A percentile compares a stretch with the other conserved stretches of the same genome.
Conservation (phyloP, 2,113 vertebrate species). For the Suncus etruscus region DNA sequence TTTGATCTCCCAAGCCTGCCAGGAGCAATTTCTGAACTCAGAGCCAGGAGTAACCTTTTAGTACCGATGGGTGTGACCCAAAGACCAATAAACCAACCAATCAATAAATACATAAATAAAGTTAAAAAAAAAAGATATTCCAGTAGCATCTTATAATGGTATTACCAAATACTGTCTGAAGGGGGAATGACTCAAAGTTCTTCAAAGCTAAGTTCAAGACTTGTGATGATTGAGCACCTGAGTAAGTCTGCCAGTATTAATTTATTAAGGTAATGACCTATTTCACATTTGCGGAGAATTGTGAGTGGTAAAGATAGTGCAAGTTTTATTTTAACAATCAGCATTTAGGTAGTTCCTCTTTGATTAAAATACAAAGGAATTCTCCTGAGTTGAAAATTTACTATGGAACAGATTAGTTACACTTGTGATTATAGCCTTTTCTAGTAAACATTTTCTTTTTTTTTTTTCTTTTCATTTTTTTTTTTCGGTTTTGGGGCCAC, state of each 20-base stretch:
- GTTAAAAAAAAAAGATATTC: neutral
- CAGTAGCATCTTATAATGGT: neutral
- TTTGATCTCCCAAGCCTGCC: no score
- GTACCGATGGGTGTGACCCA: no score
- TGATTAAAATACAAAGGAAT: neutral
- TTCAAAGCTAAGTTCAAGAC: neutral
- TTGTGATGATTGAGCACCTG: neutral
- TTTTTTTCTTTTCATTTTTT: neutral
- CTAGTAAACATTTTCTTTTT: neutral
- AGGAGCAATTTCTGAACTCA: no score
- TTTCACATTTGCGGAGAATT: constrained; percentile 27
- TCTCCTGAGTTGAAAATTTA: neutral
- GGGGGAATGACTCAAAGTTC: neutral
- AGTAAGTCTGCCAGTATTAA: neutral
- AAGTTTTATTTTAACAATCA: constrained; percentile 1
- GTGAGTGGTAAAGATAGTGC: neutral
- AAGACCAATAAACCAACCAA: no score
- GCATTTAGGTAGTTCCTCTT: neutral
- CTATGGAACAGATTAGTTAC: neutral
- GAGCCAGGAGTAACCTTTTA: no score
- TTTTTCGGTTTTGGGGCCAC: no score
- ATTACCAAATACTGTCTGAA: neutral
- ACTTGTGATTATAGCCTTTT: neutral
- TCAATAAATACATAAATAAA: no score
- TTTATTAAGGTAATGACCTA: neutral